Percentiles rank a stretch among this genome's conserved stretches.
Conservation (phyloP, 2,888 invertebrate species). For the Synanthedon tipuliformis region DNA sequence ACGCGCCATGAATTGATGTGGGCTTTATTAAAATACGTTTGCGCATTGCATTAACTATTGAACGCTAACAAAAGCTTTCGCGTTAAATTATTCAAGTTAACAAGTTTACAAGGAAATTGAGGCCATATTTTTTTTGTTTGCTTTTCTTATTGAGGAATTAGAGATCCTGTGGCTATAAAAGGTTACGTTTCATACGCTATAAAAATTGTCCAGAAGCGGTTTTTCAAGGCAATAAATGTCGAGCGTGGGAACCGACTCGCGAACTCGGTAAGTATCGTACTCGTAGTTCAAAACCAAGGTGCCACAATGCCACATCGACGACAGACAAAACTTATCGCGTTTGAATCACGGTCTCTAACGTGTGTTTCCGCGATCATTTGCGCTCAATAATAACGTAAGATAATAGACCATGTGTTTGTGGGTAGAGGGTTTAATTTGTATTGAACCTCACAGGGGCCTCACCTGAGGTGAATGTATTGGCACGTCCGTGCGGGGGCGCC, state of each 20-base stretch:
- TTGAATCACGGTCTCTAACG: not conserved
- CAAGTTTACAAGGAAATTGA: not conserved
- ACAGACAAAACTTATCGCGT: slow-evolving; percentile 1
- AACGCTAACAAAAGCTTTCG: not conserved
- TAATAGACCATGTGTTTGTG: slow-evolving; percentile 1
- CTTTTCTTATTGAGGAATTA: not conserved
- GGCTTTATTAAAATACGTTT: slow-evolving; percentile 5
- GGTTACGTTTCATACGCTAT: not conserved
- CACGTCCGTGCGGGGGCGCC: slow-evolving; percentile 61
- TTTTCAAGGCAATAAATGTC: not conserved
- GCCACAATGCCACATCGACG: not conserved
- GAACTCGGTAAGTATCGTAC: not conserved
- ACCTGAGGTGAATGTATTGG: slow-evolving; percentile 63
- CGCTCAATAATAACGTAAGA: slow-evolving; percentile 1
- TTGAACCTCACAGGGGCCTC: slow-evolving; percentile 46
- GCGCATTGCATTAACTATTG: not conserved
- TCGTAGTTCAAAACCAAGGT: not conserved
- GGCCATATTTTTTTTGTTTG: not conserved
- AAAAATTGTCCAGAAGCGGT: not conserved
- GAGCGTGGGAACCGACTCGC: not conserved
- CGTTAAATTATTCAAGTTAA: not conserved
- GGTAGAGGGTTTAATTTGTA: not conserved
- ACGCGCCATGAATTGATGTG: slow-evolving; percentile 2
- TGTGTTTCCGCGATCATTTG: slow-evolving; percentile 2
- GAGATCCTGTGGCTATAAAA: too few species aligned